Base-by-base conservation (phyloP, 92 coral and sea anemone species). In the Epizoanthus ramosus region DNA sequence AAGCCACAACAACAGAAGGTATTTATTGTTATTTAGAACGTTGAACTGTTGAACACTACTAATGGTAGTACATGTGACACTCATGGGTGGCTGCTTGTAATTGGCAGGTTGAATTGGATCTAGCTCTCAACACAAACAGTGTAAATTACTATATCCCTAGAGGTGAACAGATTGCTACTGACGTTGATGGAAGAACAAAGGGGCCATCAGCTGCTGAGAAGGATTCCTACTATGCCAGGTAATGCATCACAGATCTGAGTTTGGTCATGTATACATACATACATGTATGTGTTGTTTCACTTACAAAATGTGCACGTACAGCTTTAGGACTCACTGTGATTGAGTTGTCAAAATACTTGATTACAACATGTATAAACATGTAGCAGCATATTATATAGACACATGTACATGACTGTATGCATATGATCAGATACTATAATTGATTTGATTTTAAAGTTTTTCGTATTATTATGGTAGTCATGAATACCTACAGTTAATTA, bases 1-100 rank as follows among this genome's bases (percentile, higher is more conserved):
- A 95, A 95, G 57, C 98, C 95, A 66, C 79, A 86, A 57, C 98
- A 93, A 70, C 97, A 95, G 75, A 95, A 95, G 91, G 98, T 95
- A 74, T 12, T 50, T 50, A 12, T 50, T 1, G 4, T 47, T 37
- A 22, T 16, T 68, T 68, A 10, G 22, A 68, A 31, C 3, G 43
- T 37, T 37, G 43, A 37, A 37, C 43, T 37, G 43, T 37, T 37
- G 43, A 47, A 9, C 54, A 47, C 2, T 47, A 47, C n/a, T n/a
- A n/a, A n/a, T 47, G 19, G 73, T 19, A 5, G 19, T 19, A 18
- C 56, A 19, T n/a, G 54, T 1, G 10, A 15, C 16, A 16, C 69
- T 63, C 17, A 63, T 15, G 8, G 23, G 61, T 3, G 17, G 13
- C 28, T 24, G 7, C 35, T 88, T 6, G 50, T 37, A 31, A 3